Evolutionary conservation across 1,140 invertebrate genomes (phyloP).

Genomic region (Drosophila ambigua): DNA sequence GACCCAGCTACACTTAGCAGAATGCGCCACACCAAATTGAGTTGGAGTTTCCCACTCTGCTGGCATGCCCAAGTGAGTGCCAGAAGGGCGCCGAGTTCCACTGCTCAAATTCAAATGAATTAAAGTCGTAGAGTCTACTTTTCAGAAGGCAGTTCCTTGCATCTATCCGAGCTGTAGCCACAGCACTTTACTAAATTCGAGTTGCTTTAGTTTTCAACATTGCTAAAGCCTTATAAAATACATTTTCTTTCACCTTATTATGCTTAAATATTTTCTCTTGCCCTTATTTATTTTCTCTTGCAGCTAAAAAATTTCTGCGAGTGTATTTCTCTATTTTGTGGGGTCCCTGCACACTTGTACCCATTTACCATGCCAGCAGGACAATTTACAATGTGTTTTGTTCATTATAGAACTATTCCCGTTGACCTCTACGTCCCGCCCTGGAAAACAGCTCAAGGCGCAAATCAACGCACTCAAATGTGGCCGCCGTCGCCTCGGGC

Average conservation of each 20-base stretch:
- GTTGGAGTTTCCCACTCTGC: constrained; percentile 20
- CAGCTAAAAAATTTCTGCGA: constrained; percentile 15
- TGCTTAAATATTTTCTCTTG: no score
- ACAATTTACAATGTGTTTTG: constrained; percentile 83
- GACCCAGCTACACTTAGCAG: constrained; percentile 31
- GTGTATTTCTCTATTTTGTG: constrained; percentile 31
- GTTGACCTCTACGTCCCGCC: constrained; percentile 65
- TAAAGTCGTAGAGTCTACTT: no score
- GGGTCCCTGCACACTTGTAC: constrained; percentile 56
- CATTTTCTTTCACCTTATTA: no score
- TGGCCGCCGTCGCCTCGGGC: constrained; percentile 61
- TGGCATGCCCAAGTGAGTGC: constrained; percentile 27
- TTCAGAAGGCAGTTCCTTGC: not conserved
- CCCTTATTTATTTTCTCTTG: no score
- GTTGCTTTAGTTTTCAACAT: no score
- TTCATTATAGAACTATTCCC: constrained; percentile 80
- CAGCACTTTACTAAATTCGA: not conserved
- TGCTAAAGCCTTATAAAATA: not conserved
- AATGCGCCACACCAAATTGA: constrained; percentile 7
- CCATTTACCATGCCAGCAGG: constrained; percentile 71
- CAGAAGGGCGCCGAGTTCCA: constrained; percentile 7
- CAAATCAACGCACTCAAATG: constrained; percentile 69
- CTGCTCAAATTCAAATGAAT: constrained; percentile 9
- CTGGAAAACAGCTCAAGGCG: constrained; percentile 52
- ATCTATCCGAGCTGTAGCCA: not conserved